These are phyloP conservation scores for Propithecus coquereli DNA, from an alignment of 2,113 vertebrate genomes.

Conservation along the genomic window DNA sequence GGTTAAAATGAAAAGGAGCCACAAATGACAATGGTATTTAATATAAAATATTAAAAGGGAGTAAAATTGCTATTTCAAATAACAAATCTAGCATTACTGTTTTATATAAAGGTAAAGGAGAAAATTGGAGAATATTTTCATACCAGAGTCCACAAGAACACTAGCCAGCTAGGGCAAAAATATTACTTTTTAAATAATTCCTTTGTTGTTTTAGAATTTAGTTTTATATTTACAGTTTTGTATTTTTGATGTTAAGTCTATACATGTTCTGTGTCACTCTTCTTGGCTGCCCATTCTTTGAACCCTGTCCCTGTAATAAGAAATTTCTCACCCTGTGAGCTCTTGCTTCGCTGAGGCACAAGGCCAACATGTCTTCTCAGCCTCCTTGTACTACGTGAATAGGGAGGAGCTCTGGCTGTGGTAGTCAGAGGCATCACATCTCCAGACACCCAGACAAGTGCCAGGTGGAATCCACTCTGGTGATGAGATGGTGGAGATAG, in stretches of 20 bases:
- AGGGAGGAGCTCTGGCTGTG: not conserved
- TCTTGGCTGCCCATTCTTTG: not conserved
- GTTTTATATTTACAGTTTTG: not conserved
- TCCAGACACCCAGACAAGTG: not conserved
- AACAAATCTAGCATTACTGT: not conserved
- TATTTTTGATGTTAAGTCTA: not conserved
- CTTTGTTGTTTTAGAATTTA: not conserved
- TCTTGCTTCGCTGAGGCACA: not conserved
- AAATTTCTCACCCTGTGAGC: not conserved
- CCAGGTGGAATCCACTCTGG: not conserved
- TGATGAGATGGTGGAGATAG: not conserved
- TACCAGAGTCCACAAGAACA: not conserved
- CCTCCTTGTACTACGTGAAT: not conserved
- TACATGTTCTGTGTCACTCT: not conserved
- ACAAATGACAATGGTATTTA: not conserved
- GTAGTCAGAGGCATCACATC: too few relatives aligned
- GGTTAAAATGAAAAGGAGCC: not conserved
- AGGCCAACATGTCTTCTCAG: not conserved
- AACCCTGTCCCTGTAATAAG: not conserved
- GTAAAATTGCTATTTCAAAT: not conserved
- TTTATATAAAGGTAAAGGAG: not conserved
- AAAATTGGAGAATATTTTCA: slow-evolving; percentile 10
- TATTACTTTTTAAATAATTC: not conserved
- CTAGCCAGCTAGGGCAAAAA: not conserved
- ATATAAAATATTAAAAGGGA: not conserved